Base-by-base conservation (phyloP, 35 echinoderm and acorn worm genomes). In the Strongylocentrotus purpuratus region DNA sequence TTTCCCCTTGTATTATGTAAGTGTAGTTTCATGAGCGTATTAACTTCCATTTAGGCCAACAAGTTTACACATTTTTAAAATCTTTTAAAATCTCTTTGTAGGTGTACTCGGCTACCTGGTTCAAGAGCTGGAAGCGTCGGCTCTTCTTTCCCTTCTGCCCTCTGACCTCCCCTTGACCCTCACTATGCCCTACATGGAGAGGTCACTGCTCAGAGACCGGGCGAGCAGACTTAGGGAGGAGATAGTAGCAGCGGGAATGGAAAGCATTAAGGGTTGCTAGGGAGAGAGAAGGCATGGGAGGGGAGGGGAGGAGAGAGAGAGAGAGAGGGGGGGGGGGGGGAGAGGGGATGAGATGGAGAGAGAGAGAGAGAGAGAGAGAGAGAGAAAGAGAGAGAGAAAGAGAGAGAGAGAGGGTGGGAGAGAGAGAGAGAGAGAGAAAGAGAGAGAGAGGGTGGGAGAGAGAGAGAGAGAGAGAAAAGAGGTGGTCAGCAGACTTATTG, bases 41-140 rank as follows among this genome's bases (percentile, higher is more conserved):
- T 41, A 41, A 41, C 35, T 41, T 41, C 35, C 35, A 41, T 41
- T 41, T 41, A 41, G 35, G 35, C 35, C 35, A 1, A 41, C 35
- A 41, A 41, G 35, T 41, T 41, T 1, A 41, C 35, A 41, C 35
- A 41, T 41, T 5, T 58, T 58, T 59, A 14, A n/a, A n/a, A n/a
- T n/a, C n/a, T n/a, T 59, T 59, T 59, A 2, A 11, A 28, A n/a
- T 78, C 65, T 78, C 65, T 41, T 25, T 58, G 10, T 46, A 93
- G 91, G 91, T 93, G 91, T 93, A 33, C 91, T 93, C 13, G 31
- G 91, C 31, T 93, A 93, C 91, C 91, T 93, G 4, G 91, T 93
- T 14, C 91, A 93, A n/a, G 91, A 93, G n/a, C 48, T 93, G 25
- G 91, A 93, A 14, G 91, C 91, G 4, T 58, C 91, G 0, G 31